Evolutionary conservation across 2,113 vertebrate genomes (phyloP).

Genomic region (Serilophus lunatus): DNA sequence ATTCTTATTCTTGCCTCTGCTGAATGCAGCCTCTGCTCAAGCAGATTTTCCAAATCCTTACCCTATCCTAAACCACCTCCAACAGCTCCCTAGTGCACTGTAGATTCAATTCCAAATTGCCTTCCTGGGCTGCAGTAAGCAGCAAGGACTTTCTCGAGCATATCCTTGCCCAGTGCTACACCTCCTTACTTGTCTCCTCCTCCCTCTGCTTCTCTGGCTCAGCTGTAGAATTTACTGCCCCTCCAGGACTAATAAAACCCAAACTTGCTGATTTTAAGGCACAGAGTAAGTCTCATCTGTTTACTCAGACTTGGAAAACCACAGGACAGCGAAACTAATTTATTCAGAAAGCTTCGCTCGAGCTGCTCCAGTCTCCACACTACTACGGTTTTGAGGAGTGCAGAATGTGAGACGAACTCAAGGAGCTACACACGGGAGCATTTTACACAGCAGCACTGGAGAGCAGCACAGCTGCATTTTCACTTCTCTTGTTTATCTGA

Average conservation of each 20-base stretch:
- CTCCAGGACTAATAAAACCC: constrained; percentile 32
- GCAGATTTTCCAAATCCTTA: not conserved
- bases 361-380: not conserved
- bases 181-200: not conserved
- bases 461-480: not conserved
- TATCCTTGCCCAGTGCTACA: not conserved
- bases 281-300: constrained; percentile 19
- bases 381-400: not conserved
- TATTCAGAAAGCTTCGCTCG: not conserved
- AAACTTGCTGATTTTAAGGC: constrained; percentile 29
- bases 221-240: constrained; percentile 17
- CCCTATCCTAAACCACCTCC: not conserved
- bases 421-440: not conserved
- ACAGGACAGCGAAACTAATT: not conserved
- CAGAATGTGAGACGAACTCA: not conserved
- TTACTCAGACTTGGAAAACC: constrained; percentile 20
- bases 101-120: constrained; percentile 7
- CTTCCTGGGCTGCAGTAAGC: not conserved
- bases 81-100: not conserved
- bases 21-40: not conserved
- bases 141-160: not conserved
- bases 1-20: not conserved
- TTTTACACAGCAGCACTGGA: not conserved
- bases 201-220: not conserved
- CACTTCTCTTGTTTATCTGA: not conserved